These are phyloP conservation scores for Sminthurides bifidus DNA, from an alignment of 1,140 invertebrate species.

Conservation along the genomic window DNA sequence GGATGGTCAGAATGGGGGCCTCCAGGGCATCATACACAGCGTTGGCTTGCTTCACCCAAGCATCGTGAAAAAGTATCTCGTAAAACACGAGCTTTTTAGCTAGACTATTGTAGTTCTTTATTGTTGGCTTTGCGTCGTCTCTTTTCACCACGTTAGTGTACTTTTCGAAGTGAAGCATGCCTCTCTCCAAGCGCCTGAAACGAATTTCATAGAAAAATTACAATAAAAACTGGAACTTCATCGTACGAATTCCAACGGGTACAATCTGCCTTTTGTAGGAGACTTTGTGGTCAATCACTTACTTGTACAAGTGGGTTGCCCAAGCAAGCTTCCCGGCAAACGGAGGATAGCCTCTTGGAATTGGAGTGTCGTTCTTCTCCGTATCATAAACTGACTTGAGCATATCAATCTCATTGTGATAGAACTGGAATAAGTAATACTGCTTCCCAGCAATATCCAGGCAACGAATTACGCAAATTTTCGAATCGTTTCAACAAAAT, in stretches of 20 bases:
- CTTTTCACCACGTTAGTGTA: conserved; percentile 21
- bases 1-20: conserved; percentile 22
- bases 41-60: conserved; percentile 18
- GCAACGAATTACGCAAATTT: conserved; percentile 51
- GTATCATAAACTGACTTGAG: conserved; percentile 19
- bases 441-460: conserved; percentile 56
- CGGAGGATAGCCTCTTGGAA: conserved; percentile 24
- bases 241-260: not conserved
- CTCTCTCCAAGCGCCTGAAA: conserved; percentile 23
- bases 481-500: conserved; percentile 43
- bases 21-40: conserved; percentile 26
- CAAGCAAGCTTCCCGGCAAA: conserved; percentile 30
- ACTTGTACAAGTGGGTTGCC: conserved; percentile 27
- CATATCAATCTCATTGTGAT: conserved; percentile 27
- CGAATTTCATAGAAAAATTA: not conserved
- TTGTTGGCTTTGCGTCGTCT: conserved; percentile 21
- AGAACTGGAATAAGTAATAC: conserved; percentile 32
- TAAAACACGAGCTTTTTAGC: conserved; percentile 26
- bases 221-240: not conserved
- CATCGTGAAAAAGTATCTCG: conserved; percentile 29
- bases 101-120: conserved; percentile 23
- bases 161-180: conserved; percentile 27
- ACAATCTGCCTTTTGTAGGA: not conserved
- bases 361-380: conserved; percentile 30
- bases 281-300: not conserved